A percentile compares a stretch with the other conserved stretches of the same genome.
These are phyloP conservation scores for Tadarida brasiliensis DNA, from an alignment of 2,797 vertebrate genomes.

Conservation along the genomic window DNA sequence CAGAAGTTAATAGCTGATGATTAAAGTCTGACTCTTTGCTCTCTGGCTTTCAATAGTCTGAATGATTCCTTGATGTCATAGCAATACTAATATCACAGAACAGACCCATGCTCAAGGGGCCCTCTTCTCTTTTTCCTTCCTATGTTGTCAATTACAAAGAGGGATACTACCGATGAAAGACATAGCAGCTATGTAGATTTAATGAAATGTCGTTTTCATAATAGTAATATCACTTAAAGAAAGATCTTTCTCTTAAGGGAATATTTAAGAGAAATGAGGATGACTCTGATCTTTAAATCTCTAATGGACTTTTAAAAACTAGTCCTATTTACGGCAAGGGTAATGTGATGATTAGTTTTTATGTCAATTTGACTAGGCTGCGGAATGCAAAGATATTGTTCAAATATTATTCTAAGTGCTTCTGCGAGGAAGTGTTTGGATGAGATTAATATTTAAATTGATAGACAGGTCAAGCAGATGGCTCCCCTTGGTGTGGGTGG, in stretches of 20 bases:
- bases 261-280: not conserved
- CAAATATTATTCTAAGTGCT: not conserved
- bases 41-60: not conserved
- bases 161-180: not conserved
- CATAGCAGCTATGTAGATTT: not conserved
- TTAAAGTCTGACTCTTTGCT: not conserved
- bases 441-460: not conserved
- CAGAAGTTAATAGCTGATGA: not conserved
- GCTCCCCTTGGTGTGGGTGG: not conserved
- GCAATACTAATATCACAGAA: not conserved
- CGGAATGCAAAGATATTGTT: not conserved
- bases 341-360: not conserved
- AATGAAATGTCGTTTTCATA: not conserved
- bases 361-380: not conserved
- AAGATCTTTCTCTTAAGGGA: not conserved
- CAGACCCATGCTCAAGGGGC: not conserved
- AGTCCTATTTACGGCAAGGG: not conserved
- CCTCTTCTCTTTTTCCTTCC: not conserved
- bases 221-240: not conserved
- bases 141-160: not conserved
- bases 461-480: not conserved
- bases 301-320: not conserved
- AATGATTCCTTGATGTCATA: not conserved
- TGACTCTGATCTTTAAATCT: not conserved
- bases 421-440: not conserved